phyloP scores from a whole-genome alignment of 2,888 invertebrate genomes.

The Cetonia aurata region DNA sequence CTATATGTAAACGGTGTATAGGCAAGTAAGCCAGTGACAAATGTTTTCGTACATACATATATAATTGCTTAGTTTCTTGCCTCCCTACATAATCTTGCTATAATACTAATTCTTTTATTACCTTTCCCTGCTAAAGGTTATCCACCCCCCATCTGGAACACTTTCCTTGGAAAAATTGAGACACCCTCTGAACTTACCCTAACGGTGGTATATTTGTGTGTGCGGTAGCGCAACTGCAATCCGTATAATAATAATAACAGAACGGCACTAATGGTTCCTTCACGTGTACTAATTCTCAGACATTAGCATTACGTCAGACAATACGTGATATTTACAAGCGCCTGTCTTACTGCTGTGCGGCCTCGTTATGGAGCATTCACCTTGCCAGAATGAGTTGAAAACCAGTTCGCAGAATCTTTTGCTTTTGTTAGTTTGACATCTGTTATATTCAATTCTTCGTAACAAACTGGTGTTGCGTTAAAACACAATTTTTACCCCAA shows the following conservation, averaged over 20 bases:
- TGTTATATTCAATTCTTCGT: slow-evolving; percentile 21
- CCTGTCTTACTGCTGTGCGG: slow-evolving; percentile 32
- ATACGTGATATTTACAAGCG: slow-evolving; percentile 38
- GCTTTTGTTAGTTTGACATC: slow-evolving; percentile 19
- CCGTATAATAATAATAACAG: slow-evolving; percentile 24
- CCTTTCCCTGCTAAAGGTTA: too few relatives aligned
- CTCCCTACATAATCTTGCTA: too few relatives aligned
- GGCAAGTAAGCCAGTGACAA: too few relatives aligned
- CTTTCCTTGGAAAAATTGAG: too few relatives aligned
- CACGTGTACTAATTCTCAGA: slow-evolving; percentile 43
- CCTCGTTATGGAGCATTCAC: slow-evolving; percentile 42
- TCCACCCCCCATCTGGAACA: too few relatives aligned
- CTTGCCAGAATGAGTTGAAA: slow-evolving; percentile 27
- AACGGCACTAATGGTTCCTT: slow-evolving; percentile 26
- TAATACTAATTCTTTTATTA: too few relatives aligned
- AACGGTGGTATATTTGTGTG: neutral
- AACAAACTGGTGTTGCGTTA: neutral
- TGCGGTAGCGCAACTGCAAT: neutral
- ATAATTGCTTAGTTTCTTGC: too few relatives aligned
- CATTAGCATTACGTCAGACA: slow-evolving; percentile 43
- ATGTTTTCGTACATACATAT: too few relatives aligned
- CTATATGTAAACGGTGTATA: too few relatives aligned
- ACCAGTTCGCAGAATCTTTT: slow-evolving; percentile 26
- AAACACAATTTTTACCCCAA: too few relatives aligned
- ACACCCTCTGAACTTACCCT: neutral